Evolutionary conservation across 2,888 invertebrate species (phyloP), one percentile per base, ranked within the genome.

Genomic region (Drosophila suboccidentalis): DNA sequence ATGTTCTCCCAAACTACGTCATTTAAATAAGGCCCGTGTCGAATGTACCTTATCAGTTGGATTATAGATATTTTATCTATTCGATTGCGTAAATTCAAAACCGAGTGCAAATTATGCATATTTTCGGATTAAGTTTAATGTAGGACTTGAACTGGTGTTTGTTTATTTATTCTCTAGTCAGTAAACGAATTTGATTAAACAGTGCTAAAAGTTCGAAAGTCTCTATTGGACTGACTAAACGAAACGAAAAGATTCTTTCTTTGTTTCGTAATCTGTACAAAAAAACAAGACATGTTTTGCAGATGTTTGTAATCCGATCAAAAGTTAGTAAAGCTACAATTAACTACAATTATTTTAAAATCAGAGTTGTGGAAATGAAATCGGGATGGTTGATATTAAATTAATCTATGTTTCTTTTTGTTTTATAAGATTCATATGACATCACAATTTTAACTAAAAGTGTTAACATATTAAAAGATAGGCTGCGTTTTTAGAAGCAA

Each of bases 81-180:
- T 36, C 67, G 64, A 64, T 61, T 75, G 68, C 67, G 60, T 72
- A 67, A 77, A 71, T 13, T 46, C 43, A n/a, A 65, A n/a, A 13
- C 17, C 22, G n/a, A 29, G 22, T n/a, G 43, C 44, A 36, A 43
- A 58, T 19, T 51, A 41, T 61, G 43, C 53, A 53, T 34, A 60
- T 53, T 38, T 17, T 22, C 1, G 39, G 22, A 46, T 57, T 51
- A 22, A n/a, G 19, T 46, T 63, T 6, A 51, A 55, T 47, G 34
- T 39, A 36, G 43, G 19, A 19, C 17, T 22, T 41, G 32, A 15
- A 6, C 8, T 3, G 26, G 29, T 22, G 55, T 53, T 71, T 67
- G 19, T 49, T 67, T 54, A 58, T 50, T 15, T 36, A 13, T 13
- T 15, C 8, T 3, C 8, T 3, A 2, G 36, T 22, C 15, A 15